phyloP scores from a whole-genome alignment of 2,113 vertebrate species.

The Zingel zingel region DNA sequence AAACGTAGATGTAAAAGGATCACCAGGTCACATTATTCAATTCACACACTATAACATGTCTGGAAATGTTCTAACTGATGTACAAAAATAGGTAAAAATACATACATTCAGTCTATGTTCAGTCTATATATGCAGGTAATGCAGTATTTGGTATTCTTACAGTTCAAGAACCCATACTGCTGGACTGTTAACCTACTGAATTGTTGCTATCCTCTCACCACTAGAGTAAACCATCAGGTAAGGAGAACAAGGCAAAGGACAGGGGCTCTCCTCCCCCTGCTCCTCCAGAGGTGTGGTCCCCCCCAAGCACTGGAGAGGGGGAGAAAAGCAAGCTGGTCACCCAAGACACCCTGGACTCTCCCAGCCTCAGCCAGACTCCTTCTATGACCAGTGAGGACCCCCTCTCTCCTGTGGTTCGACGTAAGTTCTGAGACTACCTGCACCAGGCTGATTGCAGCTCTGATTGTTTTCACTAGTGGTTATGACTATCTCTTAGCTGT shows the following conservation, averaged over 20 bases:
- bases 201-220: not conserved
- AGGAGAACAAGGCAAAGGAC: constrained; percentile 69
- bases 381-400: constrained; percentile 83
- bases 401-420: constrained; percentile 76
- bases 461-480: not conserved
- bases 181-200: not conserved
- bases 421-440: constrained; percentile 58
- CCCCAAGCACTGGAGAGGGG: constrained; percentile 40
- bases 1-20: not conserved
- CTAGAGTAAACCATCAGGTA: constrained; percentile 63
- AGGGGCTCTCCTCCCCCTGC: constrained; percentile 34
- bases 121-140: not conserved
- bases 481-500: not conserved
- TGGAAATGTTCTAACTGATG: not conserved
- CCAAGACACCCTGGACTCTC: constrained; percentile 82
- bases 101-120: not conserved
- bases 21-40: not conserved
- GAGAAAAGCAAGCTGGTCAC: constrained; percentile 72
- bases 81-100: not conserved
- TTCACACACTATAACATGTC: not conserved
- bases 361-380: constrained; percentile 80
- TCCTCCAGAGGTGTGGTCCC: constrained; percentile 45
- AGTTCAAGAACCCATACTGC: not conserved
- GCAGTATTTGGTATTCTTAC: not conserved
- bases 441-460: too few species aligned